These are phyloP conservation scores for Pseudolaguvia tuberculata DNA, from an alignment of 2,113 vertebrate species.

Conservation along the genomic window DNA sequence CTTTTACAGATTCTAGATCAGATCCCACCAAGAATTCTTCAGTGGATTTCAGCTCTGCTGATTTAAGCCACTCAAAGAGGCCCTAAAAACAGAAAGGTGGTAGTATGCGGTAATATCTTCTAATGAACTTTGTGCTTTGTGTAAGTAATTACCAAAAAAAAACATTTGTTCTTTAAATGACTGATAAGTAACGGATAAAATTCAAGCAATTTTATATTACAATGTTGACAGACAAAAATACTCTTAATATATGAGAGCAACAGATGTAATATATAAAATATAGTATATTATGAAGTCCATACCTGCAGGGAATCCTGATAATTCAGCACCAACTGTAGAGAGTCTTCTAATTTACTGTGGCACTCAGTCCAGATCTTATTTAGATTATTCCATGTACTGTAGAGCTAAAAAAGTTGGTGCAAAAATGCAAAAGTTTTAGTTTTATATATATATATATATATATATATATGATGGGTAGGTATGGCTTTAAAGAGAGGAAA, in stretches of 20 bases:
- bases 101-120: not conserved
- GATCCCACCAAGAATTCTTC: constrained; percentile 74
- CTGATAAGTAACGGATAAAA: not conserved
- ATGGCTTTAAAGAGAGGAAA: too few species aligned
- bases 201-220: not conserved
- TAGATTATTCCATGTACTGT: constrained; percentile 78
- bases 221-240: constrained; percentile 1
- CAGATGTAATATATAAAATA: constrained; percentile 30
- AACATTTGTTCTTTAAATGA: not conserved
- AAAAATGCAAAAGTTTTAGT: not conserved
- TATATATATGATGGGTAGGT: too few species aligned
- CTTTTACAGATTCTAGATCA: constrained; percentile 74
- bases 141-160: not conserved
- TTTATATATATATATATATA: not conserved
- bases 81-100: constrained; percentile 58
- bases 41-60: constrained; percentile 70
- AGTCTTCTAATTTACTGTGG: constrained; percentile 73
- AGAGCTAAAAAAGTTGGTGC: constrained; percentile 65
- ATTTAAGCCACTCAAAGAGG: constrained; percentile 76
- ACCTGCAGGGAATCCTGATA: constrained; percentile 82
- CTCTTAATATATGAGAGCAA: not conserved
- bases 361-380: constrained; percentile 76
- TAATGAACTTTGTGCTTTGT: not conserved
- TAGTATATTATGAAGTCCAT: constrained; percentile 20
- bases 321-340: constrained; percentile 67